Base-by-base conservation (phyloP, 1,140 invertebrate genomes). In the Cylas formicarius region DNA sequence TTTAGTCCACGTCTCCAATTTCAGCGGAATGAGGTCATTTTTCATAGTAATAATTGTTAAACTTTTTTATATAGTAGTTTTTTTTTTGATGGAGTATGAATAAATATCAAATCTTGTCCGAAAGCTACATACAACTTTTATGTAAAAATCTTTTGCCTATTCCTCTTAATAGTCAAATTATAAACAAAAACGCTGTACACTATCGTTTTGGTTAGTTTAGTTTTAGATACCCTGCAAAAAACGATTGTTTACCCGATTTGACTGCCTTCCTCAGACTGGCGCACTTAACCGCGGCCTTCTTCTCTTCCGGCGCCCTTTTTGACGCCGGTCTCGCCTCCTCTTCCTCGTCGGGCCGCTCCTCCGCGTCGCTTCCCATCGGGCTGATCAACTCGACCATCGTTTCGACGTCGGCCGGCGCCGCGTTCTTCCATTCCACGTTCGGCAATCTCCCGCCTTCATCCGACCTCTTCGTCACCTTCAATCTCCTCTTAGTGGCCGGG, bases 351-450 rank as follows among this genome's bases (percentile, higher is more conserved):
- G 36, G 10, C 7, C 33, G 64, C 53, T 58, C 35, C 32, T 75
- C 73, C 24, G 62, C 68, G 8, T 75, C 73, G 44, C 73, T 75
- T 9, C 69, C 72, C 0, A 69, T 67, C 0, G 73, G 71, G 46
- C 72, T 73, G 3, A 75, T 59, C 4, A 75, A 48, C 0, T 73
- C 75, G 0, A 75, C 73, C 74, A 76, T 75, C 0, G 74, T 75
- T 2, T 74, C 62, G 3, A 75, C 64, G 20, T 75, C 73, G 0
- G 48, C 17, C 2, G 46, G 36, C 14, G 49, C 20, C 18, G 33
- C 40, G 38, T 44, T 40, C 28, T 44, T 37, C 48, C 35, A 43
- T 21, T 47, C 34, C 43, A 46, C 34, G 19, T 34, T 50, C 37
- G 18, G 6, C 33, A 29, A 29, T 23, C 26, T 50, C 26, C 39